Base-by-base conservation (phyloP, 2,888 invertebrate genomes). In the Drosophila niveifrons region DNA sequence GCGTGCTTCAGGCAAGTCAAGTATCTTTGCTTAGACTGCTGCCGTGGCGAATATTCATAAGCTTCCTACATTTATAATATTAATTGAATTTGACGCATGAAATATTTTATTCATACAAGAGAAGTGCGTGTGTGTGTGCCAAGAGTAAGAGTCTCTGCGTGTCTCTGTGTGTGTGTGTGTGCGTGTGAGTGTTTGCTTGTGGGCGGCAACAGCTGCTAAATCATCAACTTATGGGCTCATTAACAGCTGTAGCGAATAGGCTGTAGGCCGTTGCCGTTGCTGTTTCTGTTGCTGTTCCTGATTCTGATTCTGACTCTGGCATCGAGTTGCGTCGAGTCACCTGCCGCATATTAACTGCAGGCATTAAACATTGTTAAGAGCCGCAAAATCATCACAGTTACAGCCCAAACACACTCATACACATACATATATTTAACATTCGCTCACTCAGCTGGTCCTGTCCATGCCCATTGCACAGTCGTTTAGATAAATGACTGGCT, bases 81-180 rank as follows among this genome's bases (percentile, higher is more conserved):
- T 86, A 86, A 90, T 82, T 87, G 79, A 87, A 90, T 89, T 90
- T 88, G 71, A 87, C 82, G 87, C 86, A 75, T 80, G 86, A 81
- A 80, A 85, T 82, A 82, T 77, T 80, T 78, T 75, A 79, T 81
- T 78, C 81, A 82, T 80, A 74, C 74, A 7, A 18, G 8, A 28
- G 57, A 50, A 62, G 36, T 48, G 9, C 6, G 23, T 23, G 23
- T 17, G 17, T 23, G 47, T 13, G 6, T 10, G 6, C 3, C 7
- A 18, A 4, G 15, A 11, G 41, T 18, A 11, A 29, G 39, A 9
- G 34, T 7, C 11, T 31, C 0, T 11, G 31, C 10, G 31, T 31
- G 11, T 10, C 10, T 31, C 10, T 9, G 31, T 10, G 11, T 31
- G 7, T 29, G 41, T 47, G 10, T 29, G 34, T 31, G 17, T 34